Base-by-base conservation (phyloP, 2,113 vertebrate species). In the Xenopus laevis region DNA sequence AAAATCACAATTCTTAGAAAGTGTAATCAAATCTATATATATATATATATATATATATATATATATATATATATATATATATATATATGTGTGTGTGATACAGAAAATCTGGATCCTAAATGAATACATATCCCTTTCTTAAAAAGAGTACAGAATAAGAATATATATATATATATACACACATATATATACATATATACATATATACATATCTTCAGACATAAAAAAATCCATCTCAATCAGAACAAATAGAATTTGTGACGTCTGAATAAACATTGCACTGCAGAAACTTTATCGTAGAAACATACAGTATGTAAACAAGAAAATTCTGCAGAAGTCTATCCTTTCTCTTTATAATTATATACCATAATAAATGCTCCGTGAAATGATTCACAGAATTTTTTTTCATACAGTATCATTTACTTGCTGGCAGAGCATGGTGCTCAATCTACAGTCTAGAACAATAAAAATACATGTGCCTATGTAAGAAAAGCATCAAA, bases 181-280 rank as follows among this genome's bases (percentile, higher is more conserved):
- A n/a, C n/a, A n/a, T n/a, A n/a, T n/a, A n/a, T n/a, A n/a, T n/a
- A n/a, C n/a, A n/a, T n/a, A n/a, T n/a, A n/a, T n/a, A n/a, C n/a
- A n/a, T n/a, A n/a, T n/a, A n/a, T 33, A 6, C 3, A 33, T 40
- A 9, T 9, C 33, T 40, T 40, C 8, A 40, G 33, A 40, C 33
- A 40, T 40, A 40, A 40, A 40, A n/a, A 40, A 40, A 40, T 40
- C 33, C 33, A 40, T 40, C 33, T 40, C 13, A 59, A 18, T 58
- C 44, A 59, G 64, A 53, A 50, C 23, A 59, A 59, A 74, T 16
- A 27, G 44, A 55, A 57, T 65, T 65, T 64, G 58, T n/a, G n/a
- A n/a, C n/a, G n/a, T n/a, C n/a, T 60, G 72, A 58, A 67, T 66
- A 74, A 47, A 74, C 66, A 60, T 72, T 67, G 72, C 53, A 13